Evolutionary conservation across 1,140 invertebrate genomes (phyloP).

Genomic region (Tetraneura akinire): DNA sequence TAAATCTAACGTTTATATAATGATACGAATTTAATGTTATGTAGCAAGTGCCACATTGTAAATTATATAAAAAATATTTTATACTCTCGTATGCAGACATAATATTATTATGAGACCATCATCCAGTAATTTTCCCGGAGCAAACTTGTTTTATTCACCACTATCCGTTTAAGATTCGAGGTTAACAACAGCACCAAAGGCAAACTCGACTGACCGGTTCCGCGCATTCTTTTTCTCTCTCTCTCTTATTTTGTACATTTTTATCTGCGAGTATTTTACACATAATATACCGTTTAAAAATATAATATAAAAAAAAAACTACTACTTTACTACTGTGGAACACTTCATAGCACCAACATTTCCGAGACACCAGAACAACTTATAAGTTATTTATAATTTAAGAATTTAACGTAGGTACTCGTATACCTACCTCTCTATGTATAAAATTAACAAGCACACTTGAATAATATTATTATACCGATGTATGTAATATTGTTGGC

Average conservation of each 20-base stretch:
- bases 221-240: constrained; percentile 17
- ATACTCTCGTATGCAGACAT: background rate
- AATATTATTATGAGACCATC: background rate
- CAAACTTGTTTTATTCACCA: constrained; percentile 48
- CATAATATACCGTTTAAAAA: background rate
- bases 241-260: constrained; percentile 7
- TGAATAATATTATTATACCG: no score
- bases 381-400: background rate
- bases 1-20: no score
- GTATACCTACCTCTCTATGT: no score
- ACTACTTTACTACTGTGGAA: constrained; percentile 34
- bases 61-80: background rate
- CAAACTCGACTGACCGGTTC: constrained; percentile 46
- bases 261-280: constrained; percentile 3
- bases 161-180: constrained; percentile 34
- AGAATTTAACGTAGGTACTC: background rate
- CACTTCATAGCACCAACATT: constrained; percentile 3
- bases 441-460: no score
- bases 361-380: constrained; percentile 8
- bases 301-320: constrained; percentile 24
- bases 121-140: background rate
- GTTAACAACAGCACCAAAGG: constrained; percentile 51
- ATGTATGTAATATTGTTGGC: no score
- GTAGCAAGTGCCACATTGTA: background rate
- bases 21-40: background rate